Percentiles rank a stretch among this genome's conserved stretches.
Conservation (phyloP, 2,888 invertebrate species). For the Epinotia ramella region DNA sequence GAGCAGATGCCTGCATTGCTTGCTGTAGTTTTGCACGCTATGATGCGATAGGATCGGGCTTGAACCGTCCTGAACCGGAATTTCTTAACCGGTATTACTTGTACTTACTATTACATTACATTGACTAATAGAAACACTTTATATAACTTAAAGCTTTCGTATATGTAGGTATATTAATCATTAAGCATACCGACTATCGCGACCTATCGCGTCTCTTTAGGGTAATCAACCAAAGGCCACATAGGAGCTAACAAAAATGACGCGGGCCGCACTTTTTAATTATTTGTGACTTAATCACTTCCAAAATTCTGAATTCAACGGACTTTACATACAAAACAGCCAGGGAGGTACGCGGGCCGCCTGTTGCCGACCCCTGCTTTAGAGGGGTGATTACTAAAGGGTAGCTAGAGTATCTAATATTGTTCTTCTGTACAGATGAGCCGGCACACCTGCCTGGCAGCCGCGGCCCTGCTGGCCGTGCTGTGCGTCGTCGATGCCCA, state of each 20-base stretch:
- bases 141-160: slow-evolving; percentile 12
- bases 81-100: slow-evolving; percentile 10
- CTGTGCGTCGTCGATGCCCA: slow-evolving; percentile 91
- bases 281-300: too few species aligned
- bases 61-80: slow-evolving; percentile 1
- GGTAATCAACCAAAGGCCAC: too few species aligned
- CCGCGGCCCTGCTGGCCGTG: slow-evolving; percentile 82
- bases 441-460: slow-evolving; percentile 73
- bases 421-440: slow-evolving; percentile 69
- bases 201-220: too few species aligned
- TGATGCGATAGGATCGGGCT: not conserved
- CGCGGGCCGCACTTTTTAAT: too few species aligned
- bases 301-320: too few species aligned
- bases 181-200: too few species aligned
- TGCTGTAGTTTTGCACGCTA: slow-evolving; percentile 1
- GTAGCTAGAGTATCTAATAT: slow-evolving; percentile 18
- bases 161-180: too few species aligned
- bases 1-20: not conserved
- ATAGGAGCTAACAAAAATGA: too few species aligned
- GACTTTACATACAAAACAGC: too few species aligned
- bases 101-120: slow-evolving; percentile 9
- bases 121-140: slow-evolving; percentile 1
- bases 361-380: too few species aligned
- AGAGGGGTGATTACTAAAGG: too few species aligned
- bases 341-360: too few species aligned